A percentile compares a stretch with the other conserved stretches of the same genome.
Conservation (phyloP, 2,113 vertebrate genomes). For the Sturnira hondurensis region DNA sequence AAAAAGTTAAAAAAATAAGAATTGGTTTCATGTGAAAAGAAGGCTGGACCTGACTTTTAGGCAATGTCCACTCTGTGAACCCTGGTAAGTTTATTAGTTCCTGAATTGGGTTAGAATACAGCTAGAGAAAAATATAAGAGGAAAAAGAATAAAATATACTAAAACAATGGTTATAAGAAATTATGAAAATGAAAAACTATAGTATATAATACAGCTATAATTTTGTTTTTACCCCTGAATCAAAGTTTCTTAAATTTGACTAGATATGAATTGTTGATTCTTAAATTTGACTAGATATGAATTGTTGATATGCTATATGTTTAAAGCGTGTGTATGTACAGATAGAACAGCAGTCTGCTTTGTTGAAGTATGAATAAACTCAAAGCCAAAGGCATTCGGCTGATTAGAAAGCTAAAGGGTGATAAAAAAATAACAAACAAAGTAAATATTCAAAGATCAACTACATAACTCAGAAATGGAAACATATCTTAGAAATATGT, state of each 20-base stretch:
- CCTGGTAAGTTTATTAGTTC: not conserved
- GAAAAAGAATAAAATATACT: not conserved
- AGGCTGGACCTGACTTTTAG: not conserved
- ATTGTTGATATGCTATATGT: not conserved
- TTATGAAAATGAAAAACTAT: not conserved
- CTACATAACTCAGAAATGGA: not conserved
- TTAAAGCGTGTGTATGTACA: not conserved
- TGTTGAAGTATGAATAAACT: not conserved
- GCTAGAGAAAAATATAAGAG: not conserved
- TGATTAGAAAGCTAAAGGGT: not conserved
- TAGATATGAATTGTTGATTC: not conserved
- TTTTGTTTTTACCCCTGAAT: not conserved
- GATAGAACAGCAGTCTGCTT: not conserved
- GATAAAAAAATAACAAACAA: not conserved
- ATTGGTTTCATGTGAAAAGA: not conserved
- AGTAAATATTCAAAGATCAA: not conserved
- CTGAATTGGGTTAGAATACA: not conserved
- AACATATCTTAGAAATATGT: not conserved
- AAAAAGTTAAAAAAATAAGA: no score
- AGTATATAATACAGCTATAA: not conserved
- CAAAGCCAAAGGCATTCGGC: not conserved
- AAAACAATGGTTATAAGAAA: not conserved
- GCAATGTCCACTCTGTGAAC: not conserved
- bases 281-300: not conserved
- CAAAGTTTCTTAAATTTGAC: not conserved